Base-by-base conservation (phyloP, 2,888 invertebrate genomes). In the Lapara coniferarum region DNA sequence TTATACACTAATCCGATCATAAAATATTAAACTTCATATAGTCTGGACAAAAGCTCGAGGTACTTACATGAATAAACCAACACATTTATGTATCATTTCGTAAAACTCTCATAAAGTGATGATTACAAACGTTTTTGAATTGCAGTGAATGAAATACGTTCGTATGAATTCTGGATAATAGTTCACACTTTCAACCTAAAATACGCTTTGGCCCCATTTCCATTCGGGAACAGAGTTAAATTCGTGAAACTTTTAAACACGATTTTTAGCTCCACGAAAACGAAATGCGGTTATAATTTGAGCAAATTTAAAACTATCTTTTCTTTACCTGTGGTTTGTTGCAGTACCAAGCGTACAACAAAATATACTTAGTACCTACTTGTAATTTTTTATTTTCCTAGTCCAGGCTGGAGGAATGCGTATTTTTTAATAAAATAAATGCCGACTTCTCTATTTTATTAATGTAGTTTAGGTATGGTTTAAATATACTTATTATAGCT, bases 281-380 rank as follows among this genome's bases (percentile, higher is more conserved):
- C 46, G 12, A 63, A 63, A 63, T 63, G 59, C 19, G 44, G 46
- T 63, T 63, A 63, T 37, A 63, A 46, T 63, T 63, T 63, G 59
- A 46, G 13, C 12, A 46, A 46, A 46, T 63, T 63, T 46, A 16
- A 46, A 46, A 6, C 46, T 19, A 12, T 10, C 16, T 63, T 59
- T 46, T 46, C 16, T 63, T 16, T 19, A 63, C 46, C 16, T 4
- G 16, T 46, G 59, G 12, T 63, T 63, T 63, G 56, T 58, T 10
- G 59, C 4, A 19, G 12, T 19, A 19, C 46, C 13, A 46, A 46
- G 19, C 19, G 12, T 63, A 46, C 19, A 2, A 46, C 5, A 37
- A 37, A 37, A 37, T 37, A 25, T 37, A 37, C 25, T 25, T 37
- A 37, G 37, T 37, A 37, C 8, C 8, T 37, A 25, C 25, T 4